Percentiles rank a stretch among this genome's conserved stretches.
phyloP scores from a whole-genome alignment of 30 jellyfish, hydroid and myxozoan genomes.

The Nemopilema nomurai region DNA sequence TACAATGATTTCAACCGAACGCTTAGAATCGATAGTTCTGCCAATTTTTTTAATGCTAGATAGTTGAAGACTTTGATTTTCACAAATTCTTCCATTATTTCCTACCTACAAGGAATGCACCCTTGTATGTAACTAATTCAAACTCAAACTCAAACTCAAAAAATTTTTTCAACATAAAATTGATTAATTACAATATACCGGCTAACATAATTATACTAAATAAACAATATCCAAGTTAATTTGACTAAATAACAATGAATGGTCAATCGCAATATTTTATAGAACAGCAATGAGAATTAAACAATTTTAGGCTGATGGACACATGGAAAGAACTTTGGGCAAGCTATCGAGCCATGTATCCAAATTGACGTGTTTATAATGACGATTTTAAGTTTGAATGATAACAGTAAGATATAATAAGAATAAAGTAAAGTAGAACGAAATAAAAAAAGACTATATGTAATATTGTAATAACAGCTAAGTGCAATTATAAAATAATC shows the following conservation, averaged over 20 bases:
- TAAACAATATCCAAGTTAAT: background rate
- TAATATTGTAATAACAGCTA: background rate
- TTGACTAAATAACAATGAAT: background rate
- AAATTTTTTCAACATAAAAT: constrained; percentile 5
- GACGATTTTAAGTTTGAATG: background rate
- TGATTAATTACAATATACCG: constrained; percentile 13
- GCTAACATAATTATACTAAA: background rate
- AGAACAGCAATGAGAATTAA: background rate
- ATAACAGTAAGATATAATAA: background rate
- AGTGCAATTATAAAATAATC: background rate
- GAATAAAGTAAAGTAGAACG: background rate
- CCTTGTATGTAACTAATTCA: background rate
- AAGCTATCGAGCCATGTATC: constrained; percentile 24
- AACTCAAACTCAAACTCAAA: constrained; percentile 17
- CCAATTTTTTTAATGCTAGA: background rate
- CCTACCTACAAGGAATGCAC: background rate
- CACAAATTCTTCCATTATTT: background rate
- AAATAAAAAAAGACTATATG: background rate
- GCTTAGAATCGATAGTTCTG: background rate
- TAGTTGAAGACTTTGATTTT: background rate
- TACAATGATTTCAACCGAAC: background rate
- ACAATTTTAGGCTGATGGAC: constrained; percentile 9
- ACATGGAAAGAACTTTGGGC: constrained; percentile 21
- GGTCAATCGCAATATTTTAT: background rate
- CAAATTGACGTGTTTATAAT: background rate